Evolutionary conservation across 2,888 invertebrate species (phyloP).

Genomic region (Teinopalpus imperialis): DNA sequence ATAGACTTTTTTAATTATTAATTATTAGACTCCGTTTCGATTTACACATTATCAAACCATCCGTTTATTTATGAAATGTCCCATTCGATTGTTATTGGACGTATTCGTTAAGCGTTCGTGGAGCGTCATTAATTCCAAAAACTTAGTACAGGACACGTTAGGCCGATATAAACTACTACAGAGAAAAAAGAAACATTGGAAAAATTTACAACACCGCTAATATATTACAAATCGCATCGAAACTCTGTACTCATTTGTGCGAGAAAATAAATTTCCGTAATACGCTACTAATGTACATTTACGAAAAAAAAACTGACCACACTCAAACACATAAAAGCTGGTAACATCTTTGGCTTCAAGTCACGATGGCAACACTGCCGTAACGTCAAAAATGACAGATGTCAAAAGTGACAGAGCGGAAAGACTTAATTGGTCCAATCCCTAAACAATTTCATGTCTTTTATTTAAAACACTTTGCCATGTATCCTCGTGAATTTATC

Average conservation of each 20-base stretch:
- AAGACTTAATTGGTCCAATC: constrained; percentile 67
- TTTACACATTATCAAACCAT: too few relatives aligned
- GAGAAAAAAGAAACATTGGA: neutral
- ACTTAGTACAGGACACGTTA: constrained; percentile 26
- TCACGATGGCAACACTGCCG: constrained; percentile 25
- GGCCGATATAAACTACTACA: constrained; percentile 29
- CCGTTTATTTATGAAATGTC: neutral
- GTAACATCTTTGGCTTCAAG: constrained; percentile 53
- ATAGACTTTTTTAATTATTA: too few relatives aligned
- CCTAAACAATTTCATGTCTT: constrained; percentile 66
- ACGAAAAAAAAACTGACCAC: constrained; percentile 27
- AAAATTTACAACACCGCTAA: constrained; percentile 26
- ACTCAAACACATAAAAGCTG: too few relatives aligned
- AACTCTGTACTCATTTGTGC: constrained; percentile 42
- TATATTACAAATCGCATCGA: constrained; percentile 34
- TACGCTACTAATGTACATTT: constrained; percentile 14
- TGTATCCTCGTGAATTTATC: constrained; percentile 20
- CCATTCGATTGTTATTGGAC: constrained; percentile 9
- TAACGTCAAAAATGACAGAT: neutral
- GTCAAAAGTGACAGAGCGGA: constrained; percentile 9
- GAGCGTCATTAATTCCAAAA: neutral
- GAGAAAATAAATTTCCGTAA: constrained; percentile 30
- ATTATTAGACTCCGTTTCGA: too few relatives aligned
- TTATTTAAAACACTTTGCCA: constrained; percentile 43
- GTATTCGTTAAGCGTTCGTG: neutral